phyloP scores from a whole-genome alignment of 1,140 invertebrate genomes.

The Melipona quadrifasciata region DNA sequence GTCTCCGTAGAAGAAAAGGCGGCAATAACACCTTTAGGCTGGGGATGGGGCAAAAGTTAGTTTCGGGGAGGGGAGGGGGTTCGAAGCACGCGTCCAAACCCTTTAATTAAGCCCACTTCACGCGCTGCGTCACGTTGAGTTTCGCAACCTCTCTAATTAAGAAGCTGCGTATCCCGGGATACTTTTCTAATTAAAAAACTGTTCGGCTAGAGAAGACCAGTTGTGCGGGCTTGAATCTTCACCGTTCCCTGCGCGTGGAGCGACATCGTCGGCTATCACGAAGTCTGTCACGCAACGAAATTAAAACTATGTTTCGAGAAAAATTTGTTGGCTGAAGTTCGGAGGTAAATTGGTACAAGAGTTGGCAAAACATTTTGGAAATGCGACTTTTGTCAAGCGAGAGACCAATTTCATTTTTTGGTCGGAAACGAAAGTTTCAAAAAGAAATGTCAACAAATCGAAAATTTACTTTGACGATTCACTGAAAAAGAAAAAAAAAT shows the following conservation, averaged over 20 bases:
- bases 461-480: neutral
- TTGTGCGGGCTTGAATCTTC: neutral
- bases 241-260: too few species aligned
- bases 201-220: conserved; percentile 50
- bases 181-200: conserved; percentile 69
- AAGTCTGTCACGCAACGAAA: neutral
- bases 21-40: conserved; percentile 40
- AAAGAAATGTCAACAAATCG: neutral
- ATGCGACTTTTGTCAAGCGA: too few species aligned
- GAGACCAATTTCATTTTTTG: too few species aligned
- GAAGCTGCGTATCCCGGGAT: conserved; percentile 45
- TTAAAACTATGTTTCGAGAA: neutral
- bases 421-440: too few species aligned
- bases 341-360: too few species aligned
- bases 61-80: too few species aligned
- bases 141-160: conserved; percentile 65
- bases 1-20: conserved; percentile 39
- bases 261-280: neutral
- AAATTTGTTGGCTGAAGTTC: too few species aligned
- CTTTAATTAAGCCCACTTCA: conserved; percentile 64
- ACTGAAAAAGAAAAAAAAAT: too few species aligned
- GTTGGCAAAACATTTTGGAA: too few species aligned
- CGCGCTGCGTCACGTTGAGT: conserved; percentile 51
- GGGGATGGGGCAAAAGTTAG: conserved; percentile 1
- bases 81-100: conserved; percentile 24